Base-by-base conservation (phyloP, 2,888 invertebrate species). In the Rugalucina vietnamica region DNA sequence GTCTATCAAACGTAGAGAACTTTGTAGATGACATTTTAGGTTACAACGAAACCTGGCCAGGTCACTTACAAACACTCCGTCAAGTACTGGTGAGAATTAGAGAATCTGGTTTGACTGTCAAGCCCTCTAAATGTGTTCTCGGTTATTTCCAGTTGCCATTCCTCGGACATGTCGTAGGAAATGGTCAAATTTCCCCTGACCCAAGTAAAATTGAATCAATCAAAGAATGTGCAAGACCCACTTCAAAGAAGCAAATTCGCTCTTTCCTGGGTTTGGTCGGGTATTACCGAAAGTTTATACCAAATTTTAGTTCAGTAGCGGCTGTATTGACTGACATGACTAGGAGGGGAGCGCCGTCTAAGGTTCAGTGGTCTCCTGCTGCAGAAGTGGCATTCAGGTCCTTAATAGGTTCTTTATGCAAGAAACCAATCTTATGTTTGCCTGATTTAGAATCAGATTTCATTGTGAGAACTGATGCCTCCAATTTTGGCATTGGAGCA, bases 351-450 rank as follows among this genome's bases (percentile, higher is more conserved):
- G 5, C 29, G 8, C 60, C 72, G 3, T 65, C 73, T 32, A 72
- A 75, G 21, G 84, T 91, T 29, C 5, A 39, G 4, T 90, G 91
- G 91, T 70, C 37, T 0, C 49, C 43, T 18, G 54, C 43, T 10
- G 32, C 29, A n/a, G 76, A 85, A n/a, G 27, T 34, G 34, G 76
- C 84, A 36, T 87, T 89, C 71, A 36, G 72, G 12, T 27, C 69
- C 4, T 27, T 69, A 4, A 69, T 39, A 39, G 34, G 37, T 39
- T 8, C 72, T 27, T 39, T 72, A 39, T 39, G 32, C 10, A 72
- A 39, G 37, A 72, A 24, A 18, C 72, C 72, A 18, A 72, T 72
- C 12, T 39, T 72, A 27, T 39, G 43, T n/a, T 24, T 72, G 37
- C 72, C 72, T n/a, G 37, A 74, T n/a, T 5, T 74, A 14, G 36